Percentiles rank a stretch among this genome's conserved stretches.
Evolutionary conservation across 2,888 invertebrate genomes (phyloP).

Genomic region (Endotricha flammealis): DNA sequence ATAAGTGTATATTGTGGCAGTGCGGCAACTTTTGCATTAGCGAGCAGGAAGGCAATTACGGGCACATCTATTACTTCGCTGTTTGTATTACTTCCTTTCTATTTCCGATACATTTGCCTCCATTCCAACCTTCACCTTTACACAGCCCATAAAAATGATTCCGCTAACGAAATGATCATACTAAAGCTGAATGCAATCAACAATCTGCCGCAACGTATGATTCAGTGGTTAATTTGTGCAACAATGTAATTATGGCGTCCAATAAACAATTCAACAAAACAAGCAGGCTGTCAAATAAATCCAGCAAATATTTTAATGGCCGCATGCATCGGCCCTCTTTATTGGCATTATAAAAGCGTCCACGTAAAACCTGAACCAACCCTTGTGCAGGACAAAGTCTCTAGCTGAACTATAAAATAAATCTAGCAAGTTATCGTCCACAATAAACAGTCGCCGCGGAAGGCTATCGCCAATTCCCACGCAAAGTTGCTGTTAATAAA

Average conservation of each 20-base stretch:
- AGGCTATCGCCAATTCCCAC: constrained; percentile 76
- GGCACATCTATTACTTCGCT: constrained; percentile 49
- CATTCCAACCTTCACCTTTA: constrained; percentile 13
- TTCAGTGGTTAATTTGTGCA: constrained; percentile 57
- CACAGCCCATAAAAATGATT: constrained; percentile 2
- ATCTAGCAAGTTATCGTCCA: constrained; percentile 74
- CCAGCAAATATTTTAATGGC: constrained; percentile 73
- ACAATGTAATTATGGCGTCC: constrained; percentile 56
- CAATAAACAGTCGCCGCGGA: constrained; percentile 72
- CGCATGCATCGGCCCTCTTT: constrained; percentile 64
- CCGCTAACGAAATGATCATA: constrained; percentile 5
- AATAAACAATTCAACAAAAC: constrained; percentile 67
- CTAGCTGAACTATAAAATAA: constrained; percentile 70
- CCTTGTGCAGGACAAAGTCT: constrained; percentile 58
- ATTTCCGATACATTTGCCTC: constrained; percentile 30
- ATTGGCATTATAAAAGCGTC: constrained; percentile 65
- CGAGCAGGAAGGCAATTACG: constrained; percentile 52
- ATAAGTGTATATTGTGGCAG: constrained; percentile 51
- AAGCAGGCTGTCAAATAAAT: constrained; percentile 68
- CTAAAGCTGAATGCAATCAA: constrained; percentile 20
- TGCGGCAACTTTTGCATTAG: constrained; percentile 70
- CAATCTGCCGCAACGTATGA: constrained; percentile 36
- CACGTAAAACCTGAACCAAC: constrained; percentile 48
- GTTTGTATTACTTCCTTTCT: constrained; percentile 36
- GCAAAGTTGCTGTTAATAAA: constrained; percentile 76